Evolutionary conservation across 2,888 invertebrate species (phyloP), one percentile per base, ranked within the genome.

Genomic region (Chironomus tentans): DNA sequence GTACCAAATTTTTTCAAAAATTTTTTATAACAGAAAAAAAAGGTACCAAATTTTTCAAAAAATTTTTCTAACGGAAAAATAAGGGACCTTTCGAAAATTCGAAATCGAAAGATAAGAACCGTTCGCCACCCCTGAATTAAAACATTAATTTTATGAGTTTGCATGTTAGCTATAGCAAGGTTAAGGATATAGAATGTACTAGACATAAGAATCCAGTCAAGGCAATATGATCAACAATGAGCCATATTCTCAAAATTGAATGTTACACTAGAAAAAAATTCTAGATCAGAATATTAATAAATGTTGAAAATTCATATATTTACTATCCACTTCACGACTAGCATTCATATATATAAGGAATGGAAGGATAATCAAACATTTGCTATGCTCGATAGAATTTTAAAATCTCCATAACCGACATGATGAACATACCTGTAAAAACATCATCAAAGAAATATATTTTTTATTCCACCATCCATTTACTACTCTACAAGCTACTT

Each of bases 401-500:
- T 48, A 22, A 70, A 48, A 70, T 70, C 24, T 56, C 70, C 50
- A 12, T 13, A 70, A 48, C 70, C 70, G n/a, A 70, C 70, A 70
- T 70, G 21, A 70, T 47, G 70, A 56, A 70, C 24, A 70, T 24
- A 70, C 70, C 70, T 70, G 70, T 70, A 70, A 70, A 70, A 70
- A 50, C 70, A 56, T 70, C 70, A 70, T 70, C 28, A 70, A 70
- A 70, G 7, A 50, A 56, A 50, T 70, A 13, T 56, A 70, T 70
- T 70, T 70, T 56, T 56, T 10, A 13, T 68, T 28, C 56, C n/a
- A 22, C 28, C 46, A n/a, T 28, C 56, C 24, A n/a, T 56, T 70
- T 56, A 7, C 56, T 56, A 38, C 2, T 10, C 38, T 38, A 2
- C 38, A 10, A 38, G 10, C 38, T 38, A 10, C 38, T 38, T n/a